Conservation (phyloP, 2,888 invertebrate genomes). For the Argyresthia goedartella region DNA sequence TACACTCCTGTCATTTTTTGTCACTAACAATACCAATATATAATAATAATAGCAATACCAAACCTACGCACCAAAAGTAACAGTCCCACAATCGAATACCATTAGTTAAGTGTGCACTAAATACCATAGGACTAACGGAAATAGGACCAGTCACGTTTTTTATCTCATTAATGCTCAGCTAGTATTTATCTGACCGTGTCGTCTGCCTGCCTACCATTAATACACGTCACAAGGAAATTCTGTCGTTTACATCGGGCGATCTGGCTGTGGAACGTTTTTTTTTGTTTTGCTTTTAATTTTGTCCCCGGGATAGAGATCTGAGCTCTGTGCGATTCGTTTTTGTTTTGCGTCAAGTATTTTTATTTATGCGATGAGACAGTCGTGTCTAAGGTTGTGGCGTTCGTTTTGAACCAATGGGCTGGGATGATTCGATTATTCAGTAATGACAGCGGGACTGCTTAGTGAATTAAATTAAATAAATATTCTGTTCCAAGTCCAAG, state of each 20-base stretch:
- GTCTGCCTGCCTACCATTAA: constrained; percentile 44
- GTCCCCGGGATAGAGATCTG: background rate
- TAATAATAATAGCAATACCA: too few relatives aligned
- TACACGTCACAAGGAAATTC: constrained; percentile 41
- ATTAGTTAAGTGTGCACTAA: constrained; percentile 18
- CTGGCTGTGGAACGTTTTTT: constrained; percentile 27
- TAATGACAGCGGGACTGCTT: too few relatives aligned
- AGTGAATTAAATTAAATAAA: too few relatives aligned
- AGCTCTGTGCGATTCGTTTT: background rate
- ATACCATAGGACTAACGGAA: constrained; percentile 35
- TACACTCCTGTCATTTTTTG: too few relatives aligned
- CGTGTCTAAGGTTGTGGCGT: too few relatives aligned
- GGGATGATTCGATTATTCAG: too few relatives aligned
- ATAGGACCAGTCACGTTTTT: constrained; percentile 44
- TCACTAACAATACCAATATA: too few relatives aligned
- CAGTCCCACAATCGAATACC: background rate
- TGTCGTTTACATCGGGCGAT: background rate
- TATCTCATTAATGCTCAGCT: constrained; percentile 51
- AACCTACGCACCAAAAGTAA: too few relatives aligned
- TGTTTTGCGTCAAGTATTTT: too few relatives aligned
- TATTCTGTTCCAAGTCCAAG: too few relatives aligned
- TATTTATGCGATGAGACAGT: too few relatives aligned
- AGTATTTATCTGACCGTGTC: constrained; percentile 49
- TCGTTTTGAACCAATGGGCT: too few relatives aligned
- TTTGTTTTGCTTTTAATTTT: constrained; percentile 53